Evolutionary conservation across 1,140 invertebrate species (phyloP).

Genomic region (Drosophila neocordata): DNA sequence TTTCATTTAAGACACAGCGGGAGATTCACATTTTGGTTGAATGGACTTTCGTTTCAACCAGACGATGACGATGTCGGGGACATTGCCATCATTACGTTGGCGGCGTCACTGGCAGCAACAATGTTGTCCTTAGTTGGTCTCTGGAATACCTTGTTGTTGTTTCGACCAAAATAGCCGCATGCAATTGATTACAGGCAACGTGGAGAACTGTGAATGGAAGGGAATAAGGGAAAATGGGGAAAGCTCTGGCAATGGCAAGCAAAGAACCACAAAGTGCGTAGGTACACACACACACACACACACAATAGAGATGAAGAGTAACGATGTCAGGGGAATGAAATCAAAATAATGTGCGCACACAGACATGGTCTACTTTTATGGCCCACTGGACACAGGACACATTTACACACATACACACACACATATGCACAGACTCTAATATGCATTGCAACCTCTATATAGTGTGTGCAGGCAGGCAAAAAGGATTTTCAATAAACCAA

Average conservation of each 20-base stretch:
- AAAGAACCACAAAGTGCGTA: constrained; percentile 8
- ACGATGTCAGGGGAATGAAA: neutral
- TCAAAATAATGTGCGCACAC: constrained; percentile 1
- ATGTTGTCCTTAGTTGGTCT: neutral
- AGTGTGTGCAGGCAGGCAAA: neutral
- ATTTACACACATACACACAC: neutral
- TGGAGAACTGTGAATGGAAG: neutral
- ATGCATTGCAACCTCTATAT: no score
- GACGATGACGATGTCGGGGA: neutral
- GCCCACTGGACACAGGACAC: neutral
- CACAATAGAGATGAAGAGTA: neutral
- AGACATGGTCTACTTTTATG: constrained; percentile 1
- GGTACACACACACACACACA: neutral
- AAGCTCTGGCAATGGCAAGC: constrained; percentile 2
- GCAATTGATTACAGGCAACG: constrained; percentile 6
- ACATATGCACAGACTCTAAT: neutral
- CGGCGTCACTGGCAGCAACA: constrained; percentile 2
- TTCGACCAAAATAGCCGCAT: constrained; percentile 8
- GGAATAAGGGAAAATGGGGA: neutral
- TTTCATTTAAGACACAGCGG: constrained; percentile 5
- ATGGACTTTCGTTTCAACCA: constrained; percentile 1
- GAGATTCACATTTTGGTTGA: neutral
- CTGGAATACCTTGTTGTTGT: neutral
- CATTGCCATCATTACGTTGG: constrained; percentile 2
- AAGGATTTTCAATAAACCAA: constrained; percentile 9